Percentiles rank a stretch among this genome's conserved stretches.
phyloP scores from a whole-genome alignment of 2,797 vertebrate genomes.

The Alcedo quadribrachys region DNA sequence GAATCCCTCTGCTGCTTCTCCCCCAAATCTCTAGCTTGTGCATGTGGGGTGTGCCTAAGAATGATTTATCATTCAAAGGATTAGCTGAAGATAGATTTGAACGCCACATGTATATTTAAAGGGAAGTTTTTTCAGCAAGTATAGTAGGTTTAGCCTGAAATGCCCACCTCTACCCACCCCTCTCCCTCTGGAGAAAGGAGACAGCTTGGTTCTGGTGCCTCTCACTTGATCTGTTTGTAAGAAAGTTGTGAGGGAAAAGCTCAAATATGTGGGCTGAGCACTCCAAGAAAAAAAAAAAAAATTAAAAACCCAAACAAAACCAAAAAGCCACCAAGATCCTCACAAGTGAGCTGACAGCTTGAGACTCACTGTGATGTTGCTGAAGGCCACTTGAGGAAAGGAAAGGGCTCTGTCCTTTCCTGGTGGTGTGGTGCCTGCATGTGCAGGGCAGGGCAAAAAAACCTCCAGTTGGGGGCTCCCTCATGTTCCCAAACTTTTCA shows the following conservation, averaged over 20 bases:
- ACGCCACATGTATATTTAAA: neutral
- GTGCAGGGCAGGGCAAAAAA: neutral
- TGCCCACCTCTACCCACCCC: neutral
- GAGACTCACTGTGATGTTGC: neutral
- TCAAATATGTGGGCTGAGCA: constrained; percentile 7
- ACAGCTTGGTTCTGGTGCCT: constrained; percentile 1
- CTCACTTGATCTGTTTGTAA: neutral
- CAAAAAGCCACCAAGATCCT: neutral
- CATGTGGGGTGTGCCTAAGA: neutral
- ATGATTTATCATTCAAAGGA: neutral
- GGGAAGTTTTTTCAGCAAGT: neutral
- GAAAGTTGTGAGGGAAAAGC: constrained; percentile 15
- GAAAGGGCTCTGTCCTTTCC: neutral
- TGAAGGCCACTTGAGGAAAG: neutral
- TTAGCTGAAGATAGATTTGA: constrained; percentile 26
- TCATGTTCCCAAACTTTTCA: neutral
- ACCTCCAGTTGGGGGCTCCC: neutral
- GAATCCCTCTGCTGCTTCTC: constrained; percentile 15
- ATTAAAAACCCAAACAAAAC: neutral
- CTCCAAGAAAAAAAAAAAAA: neutral
- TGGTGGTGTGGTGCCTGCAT: rapidly evolving
- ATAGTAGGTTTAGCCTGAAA: constrained; percentile 7
- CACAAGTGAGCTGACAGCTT: neutral
- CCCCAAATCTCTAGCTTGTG: neutral
- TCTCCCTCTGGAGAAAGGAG: neutral